These are phyloP conservation scores for Aphidius colemani DNA, from an alignment of 2,888 invertebrate genomes.

Conservation along the genomic window DNA sequence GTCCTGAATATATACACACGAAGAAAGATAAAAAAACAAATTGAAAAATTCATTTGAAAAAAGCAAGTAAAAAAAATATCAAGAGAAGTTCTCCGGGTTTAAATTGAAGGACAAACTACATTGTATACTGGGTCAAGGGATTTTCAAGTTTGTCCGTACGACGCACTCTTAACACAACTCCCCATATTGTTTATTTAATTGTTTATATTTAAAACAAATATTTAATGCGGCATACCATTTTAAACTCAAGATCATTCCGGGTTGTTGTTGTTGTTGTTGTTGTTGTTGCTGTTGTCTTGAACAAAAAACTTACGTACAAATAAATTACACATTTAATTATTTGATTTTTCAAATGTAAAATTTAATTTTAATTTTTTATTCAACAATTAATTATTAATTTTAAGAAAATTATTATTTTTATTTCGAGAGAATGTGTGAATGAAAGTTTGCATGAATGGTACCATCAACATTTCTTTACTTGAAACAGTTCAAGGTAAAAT, in stretches of 20 bases:
- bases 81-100: slow-evolving; percentile 20
- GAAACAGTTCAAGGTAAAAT: too few relatives aligned
- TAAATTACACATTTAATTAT: too few relatives aligned
- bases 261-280: not conserved
- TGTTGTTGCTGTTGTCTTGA: not conserved
- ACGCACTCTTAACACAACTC: slow-evolving; percentile 17
- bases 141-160: slow-evolving; percentile 34
- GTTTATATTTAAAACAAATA: not conserved
- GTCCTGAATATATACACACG: too few relatives aligned
- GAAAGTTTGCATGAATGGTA: too few relatives aligned
- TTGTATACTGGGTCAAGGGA: slow-evolving; percentile 39
- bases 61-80: slow-evolving; percentile 8
- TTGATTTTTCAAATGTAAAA: too few relatives aligned
- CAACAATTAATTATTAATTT: too few relatives aligned
- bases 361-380: too few relatives aligned
- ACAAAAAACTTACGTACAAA: too few relatives aligned
- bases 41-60: slow-evolving; percentile 6
- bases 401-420: too few relatives aligned
- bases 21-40: not conserved
- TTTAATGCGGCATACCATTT: not conserved
- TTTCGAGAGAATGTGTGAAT: too few relatives aligned
- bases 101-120: slow-evolving; percentile 29
- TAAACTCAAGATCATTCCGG: not conserved
- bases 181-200: slow-evolving; percentile 1
- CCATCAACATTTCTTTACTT: too few relatives aligned